Base-by-base conservation (phyloP, 1,140 invertebrate species). In the Heliconius eleuchia region DNA sequence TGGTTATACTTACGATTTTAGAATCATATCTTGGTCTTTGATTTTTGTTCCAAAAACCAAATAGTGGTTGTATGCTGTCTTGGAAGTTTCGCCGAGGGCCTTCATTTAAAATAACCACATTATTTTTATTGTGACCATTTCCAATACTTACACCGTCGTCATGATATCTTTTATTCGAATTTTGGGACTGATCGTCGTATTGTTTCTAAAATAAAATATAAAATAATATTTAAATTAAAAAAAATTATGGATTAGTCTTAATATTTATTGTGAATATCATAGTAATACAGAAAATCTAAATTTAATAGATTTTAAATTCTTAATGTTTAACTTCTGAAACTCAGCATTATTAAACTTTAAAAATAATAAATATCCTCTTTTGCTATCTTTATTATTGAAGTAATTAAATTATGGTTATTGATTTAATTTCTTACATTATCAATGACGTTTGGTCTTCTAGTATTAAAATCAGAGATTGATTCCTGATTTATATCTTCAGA, bases 121-220 rank as follows among this genome's bases (percentile, higher is more conserved):
- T 82, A n/a, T 52, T 19, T 73, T 52, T 79, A 50, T 73, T 66
- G 4, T 23, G 30, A 34, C 77, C 77, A 76, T 82, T 82, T 23
- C 77, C 80, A 55, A 81, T 55, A 55, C 66, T 73, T 30, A 76
- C 7, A 11, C 19, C 50, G 18, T 70, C 55, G 23, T 11, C n/a
- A n/a, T 66, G 3, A 30, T 66, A 30, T 66, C 23, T 30, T 27
- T 9, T 23, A 66, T 4, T 66, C 27, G 60, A 27, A 66, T 30
- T 23, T 27, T n/a, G 60, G 8, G 27, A 16, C 5, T 27, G 55
- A n/a, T 9, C n/a, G n/a, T n/a, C 55, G 19, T n/a, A n/a, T 57
- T 57, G n/a, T 16, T 23, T 23, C 60, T 66, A 23, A 66, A 66
- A 66, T 9, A 23, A 60, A 60, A 60, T 23, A 19, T 3, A 9